phyloP scores from a whole-genome alignment of 2,113 vertebrate species.

The Antigone vipio region DNA sequence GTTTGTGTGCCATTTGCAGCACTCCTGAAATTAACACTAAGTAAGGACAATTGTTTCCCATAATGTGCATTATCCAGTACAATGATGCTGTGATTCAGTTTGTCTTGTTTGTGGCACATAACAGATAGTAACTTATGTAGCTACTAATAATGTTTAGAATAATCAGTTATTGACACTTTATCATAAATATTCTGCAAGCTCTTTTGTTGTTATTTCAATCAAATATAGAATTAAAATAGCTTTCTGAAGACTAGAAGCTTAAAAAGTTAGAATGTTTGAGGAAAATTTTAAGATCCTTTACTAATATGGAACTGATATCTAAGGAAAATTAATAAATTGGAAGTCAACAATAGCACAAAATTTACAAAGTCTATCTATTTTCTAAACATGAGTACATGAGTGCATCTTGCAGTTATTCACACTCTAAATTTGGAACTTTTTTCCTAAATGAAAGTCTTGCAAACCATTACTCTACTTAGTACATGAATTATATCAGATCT shows the following conservation, averaged over 20 bases:
- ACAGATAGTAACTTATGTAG: not conserved
- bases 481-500: not conserved
- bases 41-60: fast-evolving
- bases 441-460: not conserved
- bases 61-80: not conserved
- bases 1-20: not conserved
- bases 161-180: fast-evolving
- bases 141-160: not conserved
- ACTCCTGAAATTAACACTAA: not conserved
- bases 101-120: not conserved
- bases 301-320: not conserved
- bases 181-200: not conserved
- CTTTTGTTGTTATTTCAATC: not conserved
- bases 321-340: not conserved
- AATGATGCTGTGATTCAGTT: not conserved
- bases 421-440: not conserved
- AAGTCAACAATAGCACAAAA: not conserved
- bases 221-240: not conserved
- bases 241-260: not conserved
- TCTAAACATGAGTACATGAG: not conserved
- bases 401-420: not conserved
- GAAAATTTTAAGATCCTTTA: not conserved
- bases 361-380: not conserved
- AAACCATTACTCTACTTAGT: not conserved
- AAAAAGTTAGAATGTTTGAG: not conserved